A percentile compares a stretch with the other conserved stretches of the same genome.
Conservation (phyloP, 1,140 invertebrate genomes). For the Tetragnatha versicolor region DNA sequence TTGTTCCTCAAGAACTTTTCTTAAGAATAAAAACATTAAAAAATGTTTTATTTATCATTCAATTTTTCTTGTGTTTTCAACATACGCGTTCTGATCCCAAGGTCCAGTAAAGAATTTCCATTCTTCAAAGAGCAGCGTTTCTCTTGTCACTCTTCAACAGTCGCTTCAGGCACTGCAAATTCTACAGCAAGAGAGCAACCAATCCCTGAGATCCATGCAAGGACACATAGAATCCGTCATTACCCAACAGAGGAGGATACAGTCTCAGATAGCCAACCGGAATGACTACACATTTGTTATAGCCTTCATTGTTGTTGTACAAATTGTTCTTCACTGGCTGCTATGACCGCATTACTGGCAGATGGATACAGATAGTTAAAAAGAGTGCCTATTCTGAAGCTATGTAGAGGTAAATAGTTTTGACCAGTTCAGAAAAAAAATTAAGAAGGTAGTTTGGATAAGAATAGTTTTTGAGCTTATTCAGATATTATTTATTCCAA, state of each 20-base stretch:
- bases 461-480: too few species aligned
- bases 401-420: too few species aligned
- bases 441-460: too few species aligned
- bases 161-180: constrained; percentile 29
- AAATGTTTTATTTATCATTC: too few species aligned
- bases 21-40: too few species aligned
- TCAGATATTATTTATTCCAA: too few species aligned
- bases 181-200: constrained; percentile 41
- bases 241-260: constrained; percentile 43
- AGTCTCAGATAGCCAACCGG: constrained; percentile 11
- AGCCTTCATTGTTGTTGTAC: constrained; percentile 32
- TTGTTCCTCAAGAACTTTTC: too few species aligned
- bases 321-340: constrained; percentile 52
- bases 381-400: constrained; percentile 39
- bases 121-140: constrained; percentile 4
- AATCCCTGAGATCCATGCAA: constrained; percentile 31
- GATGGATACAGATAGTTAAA: neutral
- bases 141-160: constrained; percentile 33
- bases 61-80: too few species aligned
- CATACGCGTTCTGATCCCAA: neutral
- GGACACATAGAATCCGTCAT: constrained; percentile 46
- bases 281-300: constrained; percentile 38
- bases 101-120: constrained; percentile 30
- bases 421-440: too few species aligned
- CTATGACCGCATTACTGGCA: constrained; percentile 35